These are phyloP conservation scores for Montipora cactus DNA, from an alignment of 64 coral and sea anemone genomes.

Conservation along the genomic window DNA sequence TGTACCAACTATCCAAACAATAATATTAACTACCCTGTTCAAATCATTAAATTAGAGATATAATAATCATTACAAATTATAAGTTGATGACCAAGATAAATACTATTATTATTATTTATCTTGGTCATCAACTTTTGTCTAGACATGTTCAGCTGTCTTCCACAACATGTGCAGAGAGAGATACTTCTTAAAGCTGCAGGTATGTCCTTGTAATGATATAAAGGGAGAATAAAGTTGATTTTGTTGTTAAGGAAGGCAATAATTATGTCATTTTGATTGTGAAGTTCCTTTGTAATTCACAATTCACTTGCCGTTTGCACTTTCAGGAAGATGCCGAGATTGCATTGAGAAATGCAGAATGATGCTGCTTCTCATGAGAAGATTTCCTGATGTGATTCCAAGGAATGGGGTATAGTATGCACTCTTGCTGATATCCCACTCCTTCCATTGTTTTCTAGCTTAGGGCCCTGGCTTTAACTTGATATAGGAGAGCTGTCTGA, in stretches of 20 bases:
- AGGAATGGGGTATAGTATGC: slow-evolving; percentile 83
- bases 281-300: too few relatives aligned
- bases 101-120: background rate
- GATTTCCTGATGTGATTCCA: slow-evolving; percentile 94
- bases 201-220: background rate
- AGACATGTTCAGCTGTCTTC: slow-evolving; percentile 99
- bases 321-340: slow-evolving; percentile 88
- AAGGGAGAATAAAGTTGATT: too few relatives aligned
- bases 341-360: slow-evolving; percentile 97
- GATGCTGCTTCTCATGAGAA: slow-evolving; percentile 93
- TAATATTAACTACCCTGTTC: too few relatives aligned
- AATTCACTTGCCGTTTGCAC: background rate
- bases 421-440: background rate
- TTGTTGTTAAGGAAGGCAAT: too few relatives aligned
- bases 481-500: too few relatives aligned
- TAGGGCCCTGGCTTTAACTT: too few relatives aligned
- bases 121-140: background rate
- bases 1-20: too few relatives aligned
- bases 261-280: too few relatives aligned
- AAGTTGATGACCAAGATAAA: too few relatives aligned
- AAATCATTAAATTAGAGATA: too few relatives aligned
- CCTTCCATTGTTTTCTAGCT: too few relatives aligned
- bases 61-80: too few relatives aligned
- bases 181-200: slow-evolving; percentile 93
- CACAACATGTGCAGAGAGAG: slow-evolving; percentile 86